Evolutionary conservation across 2,113 vertebrate species (phyloP).

Genomic region (Brachypodius melanocephalos): DNA sequence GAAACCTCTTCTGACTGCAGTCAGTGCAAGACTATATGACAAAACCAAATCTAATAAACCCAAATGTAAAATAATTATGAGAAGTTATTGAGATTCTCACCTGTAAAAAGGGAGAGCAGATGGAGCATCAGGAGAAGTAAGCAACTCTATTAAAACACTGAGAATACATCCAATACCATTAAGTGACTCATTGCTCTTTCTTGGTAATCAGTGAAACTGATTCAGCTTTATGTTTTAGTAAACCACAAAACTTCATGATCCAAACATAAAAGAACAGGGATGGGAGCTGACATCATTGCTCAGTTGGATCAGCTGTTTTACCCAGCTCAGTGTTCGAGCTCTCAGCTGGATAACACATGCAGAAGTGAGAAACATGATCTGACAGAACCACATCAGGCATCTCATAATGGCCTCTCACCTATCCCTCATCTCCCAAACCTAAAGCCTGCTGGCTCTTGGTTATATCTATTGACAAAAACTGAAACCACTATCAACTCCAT

Average conservation of each 20-base stretch:
- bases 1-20: background rate
- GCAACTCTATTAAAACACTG: background rate
- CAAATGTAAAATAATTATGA: background rate
- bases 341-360: background rate
- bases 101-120: background rate
- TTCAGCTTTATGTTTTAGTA: background rate
- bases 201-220: background rate
- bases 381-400: background rate
- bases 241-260: background rate
- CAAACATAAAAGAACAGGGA: background rate
- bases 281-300: background rate
- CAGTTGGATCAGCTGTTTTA: background rate
- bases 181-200: background rate
- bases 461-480: background rate
- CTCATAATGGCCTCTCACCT: accelerated
- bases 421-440: background rate
- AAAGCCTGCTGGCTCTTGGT: background rate
- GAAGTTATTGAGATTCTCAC: background rate
- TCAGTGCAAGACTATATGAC: background rate
- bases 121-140: background rate
- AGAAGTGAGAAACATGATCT: background rate
- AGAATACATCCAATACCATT: background rate
- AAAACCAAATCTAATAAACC: background rate
- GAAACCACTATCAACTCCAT: background rate
- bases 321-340: background rate